These are phyloP conservation scores for Helicoverpa armigera DNA, from an alignment of 1,140 invertebrate species.

Conservation along the genomic window DNA sequence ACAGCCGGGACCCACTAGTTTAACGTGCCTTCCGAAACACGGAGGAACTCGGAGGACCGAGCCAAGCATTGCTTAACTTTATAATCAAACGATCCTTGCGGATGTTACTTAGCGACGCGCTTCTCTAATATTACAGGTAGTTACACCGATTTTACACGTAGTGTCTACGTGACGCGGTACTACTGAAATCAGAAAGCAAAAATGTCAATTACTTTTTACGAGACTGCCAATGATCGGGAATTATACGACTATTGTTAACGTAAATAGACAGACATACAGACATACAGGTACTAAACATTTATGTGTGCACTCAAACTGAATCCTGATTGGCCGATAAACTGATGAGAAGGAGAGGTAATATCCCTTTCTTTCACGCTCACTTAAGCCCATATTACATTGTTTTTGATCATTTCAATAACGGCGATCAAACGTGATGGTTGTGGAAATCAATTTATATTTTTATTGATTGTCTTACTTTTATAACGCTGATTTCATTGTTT, in stretches of 20 bases:
- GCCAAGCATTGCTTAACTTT: too few species aligned
- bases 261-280: slow-evolving; percentile 42
- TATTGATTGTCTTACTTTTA: slow-evolving; percentile 45
- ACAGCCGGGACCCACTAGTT: too few species aligned
- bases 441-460: slow-evolving; percentile 41
- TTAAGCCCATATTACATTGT: slow-evolving; percentile 41
- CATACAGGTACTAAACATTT: slow-evolving; percentile 39
- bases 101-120: too few species aligned
- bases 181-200: slow-evolving; percentile 26
- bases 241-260: slow-evolving; percentile 44
- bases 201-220: slow-evolving; percentile 36
- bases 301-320: slow-evolving; percentile 38
- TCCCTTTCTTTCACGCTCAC: slow-evolving; percentile 5
- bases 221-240: slow-evolving; percentile 28
- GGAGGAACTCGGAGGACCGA: too few species aligned
- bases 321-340: slow-evolving; percentile 39
- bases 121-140: neutral
- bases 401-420: slow-evolving; percentile 37
- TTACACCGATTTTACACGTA: neutral
- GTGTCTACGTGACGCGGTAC: neutral
- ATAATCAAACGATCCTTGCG: too few species aligned
- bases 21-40: too few species aligned
- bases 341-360: neutral
- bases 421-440: neutral
- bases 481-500: slow-evolving; percentile 31